Conservation (phyloP, 2,113 vertebrate species). For the Apistogramma diplotaenia region DNA sequence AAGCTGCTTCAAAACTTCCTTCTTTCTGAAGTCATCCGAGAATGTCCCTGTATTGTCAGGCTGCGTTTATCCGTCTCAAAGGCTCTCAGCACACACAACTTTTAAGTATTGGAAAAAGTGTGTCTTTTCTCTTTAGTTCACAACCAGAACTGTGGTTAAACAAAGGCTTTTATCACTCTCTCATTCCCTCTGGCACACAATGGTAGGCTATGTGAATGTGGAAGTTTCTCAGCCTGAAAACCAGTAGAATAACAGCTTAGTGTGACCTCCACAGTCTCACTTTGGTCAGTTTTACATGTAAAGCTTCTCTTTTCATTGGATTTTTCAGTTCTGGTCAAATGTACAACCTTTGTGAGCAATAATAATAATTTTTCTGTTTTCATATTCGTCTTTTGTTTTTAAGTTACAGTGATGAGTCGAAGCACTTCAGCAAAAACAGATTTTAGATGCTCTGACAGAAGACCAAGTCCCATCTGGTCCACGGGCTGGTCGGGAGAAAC, state of each 20-base stretch:
- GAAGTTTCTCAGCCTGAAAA: neutral
- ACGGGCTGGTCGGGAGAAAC: too few relatives aligned
- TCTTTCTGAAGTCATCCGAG: neutral
- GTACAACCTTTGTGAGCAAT: too few relatives aligned
- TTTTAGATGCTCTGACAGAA: too few relatives aligned
- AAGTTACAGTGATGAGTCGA: too few relatives aligned
- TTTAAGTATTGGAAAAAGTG: neutral
- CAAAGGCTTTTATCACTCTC: neutral
- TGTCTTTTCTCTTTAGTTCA: neutral
- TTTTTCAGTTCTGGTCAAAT: too few relatives aligned
- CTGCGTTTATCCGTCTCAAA: neutral
- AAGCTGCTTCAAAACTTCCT: slow-evolving; percentile 9
- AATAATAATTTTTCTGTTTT: too few relatives aligned
- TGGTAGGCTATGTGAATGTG: accelerated
- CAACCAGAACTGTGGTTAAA: neutral
- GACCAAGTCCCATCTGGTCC: too few relatives aligned
- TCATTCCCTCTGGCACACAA: neutral
- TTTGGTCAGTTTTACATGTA: neutral
- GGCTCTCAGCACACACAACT: neutral
- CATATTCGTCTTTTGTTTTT: too few relatives aligned
- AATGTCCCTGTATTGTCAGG: neutral
- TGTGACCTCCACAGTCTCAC: neutral
- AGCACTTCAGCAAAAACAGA: too few relatives aligned
- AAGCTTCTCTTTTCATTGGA: too few relatives aligned
- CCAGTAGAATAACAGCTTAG: neutral